Evolutionary conservation across 2,113 vertebrate species (phyloP).

Genomic region (Oreocharis arfaki): DNA sequence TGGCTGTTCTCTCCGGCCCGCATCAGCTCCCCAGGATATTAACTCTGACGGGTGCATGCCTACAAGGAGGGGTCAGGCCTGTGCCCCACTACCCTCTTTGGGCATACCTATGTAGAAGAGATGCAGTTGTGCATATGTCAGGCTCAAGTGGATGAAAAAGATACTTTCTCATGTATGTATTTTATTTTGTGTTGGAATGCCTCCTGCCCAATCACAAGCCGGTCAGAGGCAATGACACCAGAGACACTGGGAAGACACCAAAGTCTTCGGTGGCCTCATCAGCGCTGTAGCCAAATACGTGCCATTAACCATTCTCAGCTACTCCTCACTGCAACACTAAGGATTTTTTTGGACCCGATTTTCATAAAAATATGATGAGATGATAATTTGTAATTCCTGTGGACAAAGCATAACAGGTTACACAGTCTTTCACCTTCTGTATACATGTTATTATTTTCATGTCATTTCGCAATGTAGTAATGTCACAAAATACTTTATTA

Average conservation of each 20-base stretch:
- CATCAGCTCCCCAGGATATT: background rate
- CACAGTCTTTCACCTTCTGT: background rate
- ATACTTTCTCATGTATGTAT: background rate
- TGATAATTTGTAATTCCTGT: background rate
- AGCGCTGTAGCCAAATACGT: background rate
- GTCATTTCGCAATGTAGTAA: background rate
- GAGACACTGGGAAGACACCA: background rate
- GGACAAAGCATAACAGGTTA: background rate
- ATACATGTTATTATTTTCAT: background rate
- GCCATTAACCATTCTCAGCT: background rate
- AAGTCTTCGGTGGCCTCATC: background rate
- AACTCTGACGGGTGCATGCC: background rate
- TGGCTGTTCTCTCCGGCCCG: background rate
- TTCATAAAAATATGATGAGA: background rate
- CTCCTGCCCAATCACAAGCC: background rate
- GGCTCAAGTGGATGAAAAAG: background rate
- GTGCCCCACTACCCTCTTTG: background rate
- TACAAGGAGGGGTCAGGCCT: background rate
- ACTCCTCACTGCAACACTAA: background rate
- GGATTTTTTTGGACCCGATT: background rate
- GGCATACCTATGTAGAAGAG: fast-evolving
- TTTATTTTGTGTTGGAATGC: background rate
- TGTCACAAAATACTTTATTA: background rate
- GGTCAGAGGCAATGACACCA: background rate
- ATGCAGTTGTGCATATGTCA: no score